Base-by-base conservation (phyloP, 2,888 invertebrate genomes). In the Melanargia galathea region DNA sequence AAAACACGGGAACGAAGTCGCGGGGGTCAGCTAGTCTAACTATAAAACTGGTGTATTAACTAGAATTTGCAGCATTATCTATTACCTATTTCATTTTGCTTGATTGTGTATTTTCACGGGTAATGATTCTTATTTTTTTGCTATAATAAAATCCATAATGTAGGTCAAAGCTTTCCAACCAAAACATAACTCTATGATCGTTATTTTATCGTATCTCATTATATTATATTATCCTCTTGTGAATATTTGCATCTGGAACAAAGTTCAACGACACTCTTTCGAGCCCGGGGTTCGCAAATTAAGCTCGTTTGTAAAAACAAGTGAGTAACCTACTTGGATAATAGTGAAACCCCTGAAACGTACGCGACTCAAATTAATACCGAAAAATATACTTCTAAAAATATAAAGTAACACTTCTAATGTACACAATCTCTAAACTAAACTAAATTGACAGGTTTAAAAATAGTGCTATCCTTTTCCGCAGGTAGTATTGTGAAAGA, bases 241-340 rank as follows among this genome's bases (percentile, higher is more conserved):
- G 11, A 49, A 49, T 49, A 11, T 51, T 51, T 18, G 10, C 30
- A 51, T 33, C 35, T 20, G 20, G 35, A 13, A 51, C 52, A 52
- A 52, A 52, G 35, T 52, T 52, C 35, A 52, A 20, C 20, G 35
- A 52, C 18, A n/a, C 52, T n/a, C 5, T 7, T 20, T 8, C 45
- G 6, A 16, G 52, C 20, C 20, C 52, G 35, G 52, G 33, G 20
- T 13, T 20, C 4, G 35, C 10, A 52, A 35, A 52, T 35, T 52
- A 20, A 46, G 22, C 45, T 46, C 11, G 11, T 22, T 46, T 22
- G 11, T 13, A 18, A 20, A 43, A 20, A 13, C 45, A 46, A 22
- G 22, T 46, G 10, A 38, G 43, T 43, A 18, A 43, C 10, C 18
- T 18, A 18, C 18, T 18, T 43, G 7, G 8, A 35, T 35, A 13